Base-by-base conservation (phyloP, 2,113 vertebrate species). In the Hucho hucho region DNA sequence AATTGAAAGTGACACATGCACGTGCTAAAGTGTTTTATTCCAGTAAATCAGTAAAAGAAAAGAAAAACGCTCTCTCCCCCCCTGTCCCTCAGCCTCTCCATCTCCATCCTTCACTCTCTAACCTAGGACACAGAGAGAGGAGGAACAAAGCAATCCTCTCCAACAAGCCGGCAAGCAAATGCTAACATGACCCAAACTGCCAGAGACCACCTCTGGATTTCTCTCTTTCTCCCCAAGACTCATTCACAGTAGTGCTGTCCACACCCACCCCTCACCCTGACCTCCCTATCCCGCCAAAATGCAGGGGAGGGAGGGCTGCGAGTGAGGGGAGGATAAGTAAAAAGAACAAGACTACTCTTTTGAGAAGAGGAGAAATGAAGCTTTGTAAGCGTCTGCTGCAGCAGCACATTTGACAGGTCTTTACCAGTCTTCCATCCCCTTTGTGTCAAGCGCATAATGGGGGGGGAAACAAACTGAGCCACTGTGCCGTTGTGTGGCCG, bases 321-420 rank as follows among this genome's bases (percentile, higher is more conserved):
- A 80, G 83, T 84, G 87, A 85, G 77, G 84, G 88, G 84, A 64
- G 84, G 73, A 72, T 68, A 91, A 88, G 83, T 90, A 92, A 89
- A 93, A 90, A 91, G 90, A 92, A 96, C 94, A 93, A 6, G 22
- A 24, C 4, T 22, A 12, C n/a, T 9, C n/a, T 14, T 18, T 22
- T 22, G 64, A 63, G 25, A 63, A 93, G 32, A 63, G 68, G 37
- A 69, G 46, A 53, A 76, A 78, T 81, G 72, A 93, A 90, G 94
- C 95, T 95, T 96, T 94, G 93, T 96, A 95, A 93, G 87, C 74
- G 88, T 92, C 92, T 28, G 91, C 93, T 93, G 93, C 93, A 91
- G 92, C 92, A 94, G 93, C 89, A 94, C 93, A 95, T 95, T 93
- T 97, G 96, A 96, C 96, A 96, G 95, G 95, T 94, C 94, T 95